These are phyloP conservation scores for Frankliniella fusca DNA, from an alignment of 2,888 invertebrate species.

Conservation along the genomic window DNA sequence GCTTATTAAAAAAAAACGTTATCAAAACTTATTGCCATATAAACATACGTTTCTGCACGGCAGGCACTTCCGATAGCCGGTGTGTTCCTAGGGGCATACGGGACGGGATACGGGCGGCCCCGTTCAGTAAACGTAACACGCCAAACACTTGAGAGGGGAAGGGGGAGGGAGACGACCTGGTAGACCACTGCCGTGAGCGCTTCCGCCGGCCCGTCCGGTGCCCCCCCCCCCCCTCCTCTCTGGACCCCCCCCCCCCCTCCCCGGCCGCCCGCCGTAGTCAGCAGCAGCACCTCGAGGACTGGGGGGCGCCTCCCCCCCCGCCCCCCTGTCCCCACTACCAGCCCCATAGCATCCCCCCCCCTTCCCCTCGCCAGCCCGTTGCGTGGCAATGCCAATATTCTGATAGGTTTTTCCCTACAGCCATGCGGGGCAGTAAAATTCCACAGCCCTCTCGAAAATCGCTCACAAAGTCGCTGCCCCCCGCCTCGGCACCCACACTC, in stretches of 20 bases:
- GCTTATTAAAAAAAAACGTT: too few relatives aligned
- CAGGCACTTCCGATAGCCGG: too few relatives aligned
- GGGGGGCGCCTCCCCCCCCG: not conserved
- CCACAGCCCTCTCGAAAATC: conserved; percentile 12
- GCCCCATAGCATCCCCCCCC: not conserved
- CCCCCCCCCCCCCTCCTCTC: not conserved
- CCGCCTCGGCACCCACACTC: too few relatives aligned
- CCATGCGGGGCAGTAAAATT: not conserved
- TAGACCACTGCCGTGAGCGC: not conserved
- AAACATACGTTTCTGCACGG: too few relatives aligned
- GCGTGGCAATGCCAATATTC: conserved; percentile 3
- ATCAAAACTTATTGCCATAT: too few relatives aligned
- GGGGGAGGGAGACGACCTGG: not conserved
- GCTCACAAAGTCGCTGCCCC: conserved; percentile 6
- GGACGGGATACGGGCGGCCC: too few relatives aligned
- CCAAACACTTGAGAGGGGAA: too few relatives aligned
- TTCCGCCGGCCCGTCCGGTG: not conserved
- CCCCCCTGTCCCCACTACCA: not conserved
- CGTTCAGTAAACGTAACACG: too few relatives aligned
- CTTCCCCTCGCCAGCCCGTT: not conserved
- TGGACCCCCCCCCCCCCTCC: not conserved
- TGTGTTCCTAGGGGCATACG: too few relatives aligned
- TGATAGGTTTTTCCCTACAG: not conserved
- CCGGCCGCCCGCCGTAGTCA: not conserved
- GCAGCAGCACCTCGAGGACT: not conserved